Evolutionary conservation across 2,797 vertebrate genomes (phyloP), one percentile per base, ranked within the genome.

Genomic region (Malacoctenus gilli): DNA sequence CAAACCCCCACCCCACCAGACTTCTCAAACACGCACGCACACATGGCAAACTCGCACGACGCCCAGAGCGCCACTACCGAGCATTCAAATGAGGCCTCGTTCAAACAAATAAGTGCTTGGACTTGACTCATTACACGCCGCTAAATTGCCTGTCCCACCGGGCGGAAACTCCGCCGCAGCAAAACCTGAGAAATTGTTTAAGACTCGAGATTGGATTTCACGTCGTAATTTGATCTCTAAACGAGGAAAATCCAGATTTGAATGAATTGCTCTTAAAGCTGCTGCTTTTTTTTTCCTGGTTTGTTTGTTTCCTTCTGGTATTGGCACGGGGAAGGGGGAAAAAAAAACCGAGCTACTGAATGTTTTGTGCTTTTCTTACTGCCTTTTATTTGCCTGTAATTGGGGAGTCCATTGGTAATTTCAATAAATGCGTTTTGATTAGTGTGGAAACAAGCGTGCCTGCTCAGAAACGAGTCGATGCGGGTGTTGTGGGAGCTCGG

Each of bases 121-220:
- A 82, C 63, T 70, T 72, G 55, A 82, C 59, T 80, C 69, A 76
- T 80, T 76, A 76, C 66, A 52, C 28, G 2, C 14, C 59, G 59
- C 48, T 61, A 68, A 76, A 77, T 65, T 51, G 56, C 40, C 62
- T 65, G 57, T 69, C 68, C 56, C 69, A 60, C 30, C 13, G 21
- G 49, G 35, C 19, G 51, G 23, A 53, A n/a, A 47, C 41, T 68
- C 61, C 44, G 56, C n/a, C 32, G 15, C 11, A 20, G 56, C 55
- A 43, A 68, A 68, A 70, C 20, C 15, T n/a, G 37, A 40, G 38
- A 72, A 70, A 59, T 42, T 57, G 30, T 62, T 64, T 31, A 61
- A 55, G 42, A 32, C 54, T 68, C 50, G 49, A 64, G 72, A 82
- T 76, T 76, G 79, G 50, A 75, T 80, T 80, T 55, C 41, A 56